Evolutionary conservation across 2,113 vertebrate genomes (phyloP).

Genomic region (Xyliphius kryptos): DNA sequence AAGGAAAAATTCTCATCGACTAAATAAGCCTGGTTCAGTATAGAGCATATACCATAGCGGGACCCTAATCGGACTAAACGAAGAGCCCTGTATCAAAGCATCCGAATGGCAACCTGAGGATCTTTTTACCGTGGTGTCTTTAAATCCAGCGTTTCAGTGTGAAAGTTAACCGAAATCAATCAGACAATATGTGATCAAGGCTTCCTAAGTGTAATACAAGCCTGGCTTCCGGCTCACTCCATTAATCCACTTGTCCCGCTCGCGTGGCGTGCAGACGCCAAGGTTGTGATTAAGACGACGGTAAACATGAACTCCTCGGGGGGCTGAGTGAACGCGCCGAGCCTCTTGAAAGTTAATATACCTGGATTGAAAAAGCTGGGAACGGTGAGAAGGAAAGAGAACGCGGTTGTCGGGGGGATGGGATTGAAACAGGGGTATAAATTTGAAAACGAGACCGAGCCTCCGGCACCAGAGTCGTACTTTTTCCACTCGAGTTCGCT

Average conservation of each 20-base stretch:
- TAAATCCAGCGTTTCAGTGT: no score
- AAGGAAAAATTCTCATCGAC: no score
- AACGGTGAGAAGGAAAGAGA: neutral
- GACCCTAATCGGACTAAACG: no score
- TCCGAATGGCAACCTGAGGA: no score
- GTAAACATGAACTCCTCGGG: constrained; percentile 7
- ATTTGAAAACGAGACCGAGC: constrained; percentile 11
- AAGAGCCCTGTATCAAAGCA: no score
- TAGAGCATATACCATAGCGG: no score
- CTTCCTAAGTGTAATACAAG: neutral
- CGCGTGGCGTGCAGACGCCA: neutral
- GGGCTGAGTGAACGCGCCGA: neutral
- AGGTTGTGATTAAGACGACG: neutral
- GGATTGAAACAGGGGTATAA: neutral
- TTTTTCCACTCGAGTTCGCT: constrained; percentile 10
- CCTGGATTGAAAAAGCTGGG: constrained; percentile 14
- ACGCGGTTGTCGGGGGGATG: neutral
- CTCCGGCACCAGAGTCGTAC: neutral
- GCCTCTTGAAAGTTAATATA: constrained; percentile 31
- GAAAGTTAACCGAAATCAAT: no score
- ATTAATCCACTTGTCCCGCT: constrained; percentile 23
- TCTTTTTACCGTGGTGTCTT: no score
- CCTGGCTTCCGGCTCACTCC: constrained; percentile 10
- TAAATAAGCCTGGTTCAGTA: no score
- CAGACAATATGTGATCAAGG: no score